Evolutionary conservation across 1,140 invertebrate species (phyloP).

Genomic region (Araneus ventricosus): DNA sequence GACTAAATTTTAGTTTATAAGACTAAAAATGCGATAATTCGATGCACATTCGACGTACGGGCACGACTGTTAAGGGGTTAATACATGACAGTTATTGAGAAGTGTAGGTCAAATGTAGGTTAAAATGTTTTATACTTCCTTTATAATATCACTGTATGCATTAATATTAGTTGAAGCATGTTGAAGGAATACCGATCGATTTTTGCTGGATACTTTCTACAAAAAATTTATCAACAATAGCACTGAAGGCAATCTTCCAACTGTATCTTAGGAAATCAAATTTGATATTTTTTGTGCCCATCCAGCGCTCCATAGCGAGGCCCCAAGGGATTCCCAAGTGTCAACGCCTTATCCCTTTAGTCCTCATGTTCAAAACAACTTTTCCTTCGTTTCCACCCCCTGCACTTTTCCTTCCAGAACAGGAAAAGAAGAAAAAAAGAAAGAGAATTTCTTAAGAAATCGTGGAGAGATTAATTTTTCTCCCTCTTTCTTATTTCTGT

Average conservation of each 20-base stretch:
- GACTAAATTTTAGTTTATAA: too few species aligned
- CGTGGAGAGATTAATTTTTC: slow-evolving; percentile 60
- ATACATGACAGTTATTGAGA: too few species aligned
- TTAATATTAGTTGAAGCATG: not conserved
- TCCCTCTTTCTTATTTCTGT: slow-evolving; percentile 48
- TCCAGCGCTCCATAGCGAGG: not conserved
- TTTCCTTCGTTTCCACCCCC: slow-evolving; percentile 8
- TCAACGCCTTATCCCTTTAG: slow-evolving; percentile 36
- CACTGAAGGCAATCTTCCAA: not conserved
- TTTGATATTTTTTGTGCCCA: slow-evolving; percentile 21
- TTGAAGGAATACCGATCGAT: not conserved
- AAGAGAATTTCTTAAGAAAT: slow-evolving; percentile 40
- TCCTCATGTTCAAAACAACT: slow-evolving; percentile 41
- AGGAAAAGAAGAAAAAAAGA: not conserved
- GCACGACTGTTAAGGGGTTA: too few species aligned
- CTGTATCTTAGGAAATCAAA: slow-evolving; percentile 44
- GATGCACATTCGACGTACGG: too few species aligned
- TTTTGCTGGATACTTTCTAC: not conserved
- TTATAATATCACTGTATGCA: too few species aligned
- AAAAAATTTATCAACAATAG: not conserved
- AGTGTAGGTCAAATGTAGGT: too few species aligned
- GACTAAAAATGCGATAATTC: too few species aligned
- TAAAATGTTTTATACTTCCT: too few species aligned
- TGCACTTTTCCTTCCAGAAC: not conserved
- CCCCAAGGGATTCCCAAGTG: slow-evolving; percentile 46